Evolutionary conservation across 30 jellyfish, hydroid and myxozoan genomes (phyloP), one percentile per base, ranked within the genome.

Genomic region (Turritopsis dohrnii): DNA sequence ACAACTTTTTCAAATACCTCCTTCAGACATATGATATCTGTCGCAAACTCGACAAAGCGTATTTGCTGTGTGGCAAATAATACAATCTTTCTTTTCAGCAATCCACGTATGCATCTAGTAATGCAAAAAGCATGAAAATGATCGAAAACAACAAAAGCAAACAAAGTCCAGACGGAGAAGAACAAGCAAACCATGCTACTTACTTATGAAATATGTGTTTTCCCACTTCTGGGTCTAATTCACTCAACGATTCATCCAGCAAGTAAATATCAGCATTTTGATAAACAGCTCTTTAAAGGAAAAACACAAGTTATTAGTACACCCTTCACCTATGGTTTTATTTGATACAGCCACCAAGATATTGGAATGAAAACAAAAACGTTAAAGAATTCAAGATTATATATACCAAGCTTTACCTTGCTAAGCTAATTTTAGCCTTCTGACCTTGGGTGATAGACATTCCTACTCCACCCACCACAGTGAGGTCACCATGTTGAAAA

Each of bases 221-320:
- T 69, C 97, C 97, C n/a, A 90, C 95, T 90, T 82, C 79, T 7
- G 97, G n/a, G 53, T 90, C 97, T 21, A 90, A 95, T 54, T 94
- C 97, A 77, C 95, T 85, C 28, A 90, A 69, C n/a, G 95, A 95
- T 28, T 90, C 97, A 71, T 90, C 97, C 87, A 90, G 79, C 29
- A 90, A 28, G 86, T 85, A 90, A 3, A 90, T 74, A 69, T 90
- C 97, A 1, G 95, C 94, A 82, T 85, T 88, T 24, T 81, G 83
- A 53, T 90, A 90, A 72, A 85, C 87, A 29, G 97, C 97, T 77
- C 97, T 69, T n/a, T 54, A 52, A 25, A 0, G 30, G 9, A 69
- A 69, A 69, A 69, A 69, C 23, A 69, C 30, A 27, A 19, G 77
- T 7, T n/a, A 69, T n/a, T 69, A 7, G 19, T 27, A n/a, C 30